Conservation (phyloP, 1,140 invertebrate species). For the Drosophila navojoa region DNA sequence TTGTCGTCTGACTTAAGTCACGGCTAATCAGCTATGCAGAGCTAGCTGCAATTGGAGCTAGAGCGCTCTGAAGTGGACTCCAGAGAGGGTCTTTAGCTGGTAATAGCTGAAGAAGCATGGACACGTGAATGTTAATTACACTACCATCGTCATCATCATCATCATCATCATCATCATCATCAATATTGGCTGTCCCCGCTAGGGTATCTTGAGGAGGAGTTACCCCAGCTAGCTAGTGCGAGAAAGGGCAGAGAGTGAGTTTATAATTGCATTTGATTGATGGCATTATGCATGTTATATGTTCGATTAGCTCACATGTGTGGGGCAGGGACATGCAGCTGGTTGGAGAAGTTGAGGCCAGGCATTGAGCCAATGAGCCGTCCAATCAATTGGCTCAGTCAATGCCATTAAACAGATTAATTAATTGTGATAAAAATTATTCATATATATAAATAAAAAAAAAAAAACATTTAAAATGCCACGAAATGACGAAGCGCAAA, state of each 20-base stretch:
- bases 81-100: neutral
- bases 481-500: neutral
- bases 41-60: slow-evolving; percentile 17
- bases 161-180: too few relatives aligned
- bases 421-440: slow-evolving; percentile 73
- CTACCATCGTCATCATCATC: slow-evolving; percentile 28
- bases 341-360: neutral
- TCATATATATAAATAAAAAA: slow-evolving; percentile 24
- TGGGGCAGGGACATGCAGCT: too few relatives aligned
- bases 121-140: slow-evolving; percentile 41
- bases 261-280: slow-evolving; percentile 79
- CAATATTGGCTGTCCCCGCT: too few relatives aligned
- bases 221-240: neutral
- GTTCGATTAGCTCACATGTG: slow-evolving; percentile 22
- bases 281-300: slow-evolving; percentile 65
- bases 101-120: neutral
- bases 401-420: slow-evolving; percentile 74
- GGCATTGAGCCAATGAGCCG: slow-evolving; percentile 29
- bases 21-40: slow-evolving; percentile 37
- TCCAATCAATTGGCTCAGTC: slow-evolving; percentile 56
- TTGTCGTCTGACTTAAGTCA: slow-evolving; percentile 15
- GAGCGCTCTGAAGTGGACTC: slow-evolving; percentile 5
- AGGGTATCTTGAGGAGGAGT: neutral
- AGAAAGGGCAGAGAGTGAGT: slow-evolving; percentile 19
- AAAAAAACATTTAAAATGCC: neutral